A percentile compares a stretch with the other conserved stretches of the same genome.
Evolutionary conservation across 2,113 vertebrate genomes (phyloP).

Genomic region (Amphilophus citrinellus): DNA sequence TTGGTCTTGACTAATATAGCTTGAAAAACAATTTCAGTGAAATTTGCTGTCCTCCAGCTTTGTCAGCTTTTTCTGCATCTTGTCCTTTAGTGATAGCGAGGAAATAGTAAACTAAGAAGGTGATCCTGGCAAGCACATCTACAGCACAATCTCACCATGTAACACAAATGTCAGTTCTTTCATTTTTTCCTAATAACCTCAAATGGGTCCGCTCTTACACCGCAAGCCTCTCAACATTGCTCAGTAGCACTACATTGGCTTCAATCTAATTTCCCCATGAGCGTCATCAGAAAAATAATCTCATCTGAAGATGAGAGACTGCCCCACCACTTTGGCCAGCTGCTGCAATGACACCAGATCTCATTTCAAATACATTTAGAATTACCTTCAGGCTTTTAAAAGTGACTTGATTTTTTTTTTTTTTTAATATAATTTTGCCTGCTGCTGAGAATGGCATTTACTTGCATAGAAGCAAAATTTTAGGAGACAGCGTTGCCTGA

Average conservation of each 20-base stretch:
- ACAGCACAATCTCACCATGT: not conserved
- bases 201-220: not conserved
- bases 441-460: not conserved
- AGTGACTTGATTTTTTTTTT: not conserved
- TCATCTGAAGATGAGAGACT: slow-evolving; percentile 28
- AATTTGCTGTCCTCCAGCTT: not conserved
- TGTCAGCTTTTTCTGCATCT: not conserved
- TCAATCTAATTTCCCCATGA: slow-evolving; percentile 28
- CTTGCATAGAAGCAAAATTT: not conserved
- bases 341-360: not conserved
- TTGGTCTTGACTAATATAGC: not conserved
- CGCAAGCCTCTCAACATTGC: slow-evolving; percentile 4
- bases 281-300: slow-evolving; percentile 52
- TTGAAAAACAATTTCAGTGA: not conserved
- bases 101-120: not conserved
- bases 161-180: not conserved
- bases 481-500: not conserved
- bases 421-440: not conserved
- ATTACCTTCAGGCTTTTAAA: slow-evolving; percentile 5
- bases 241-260: slow-evolving; percentile 21
- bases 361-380: slow-evolving; percentile 12
- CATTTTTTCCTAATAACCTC: not conserved
- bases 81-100: not conserved
- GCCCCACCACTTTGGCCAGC: not conserved
- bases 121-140: not conserved